Evolutionary conservation across 2,113 vertebrate genomes (phyloP).

Genomic region (Gymnocephalus cernua): DNA sequence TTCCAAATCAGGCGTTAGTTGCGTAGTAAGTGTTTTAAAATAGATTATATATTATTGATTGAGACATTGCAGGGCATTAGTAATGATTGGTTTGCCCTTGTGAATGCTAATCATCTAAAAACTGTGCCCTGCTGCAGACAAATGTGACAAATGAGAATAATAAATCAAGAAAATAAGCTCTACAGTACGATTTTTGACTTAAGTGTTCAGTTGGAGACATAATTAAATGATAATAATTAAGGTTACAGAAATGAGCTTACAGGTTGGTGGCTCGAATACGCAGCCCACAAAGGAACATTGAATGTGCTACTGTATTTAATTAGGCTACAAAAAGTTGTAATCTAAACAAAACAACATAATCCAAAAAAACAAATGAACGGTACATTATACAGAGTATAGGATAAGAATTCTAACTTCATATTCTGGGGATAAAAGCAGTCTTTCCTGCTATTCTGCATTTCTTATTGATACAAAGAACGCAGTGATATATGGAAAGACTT

Average conservation of each 20-base stretch:
- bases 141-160: conserved; percentile 18
- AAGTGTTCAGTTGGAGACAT: background rate
- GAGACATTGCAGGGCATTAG: conserved; percentile 60
- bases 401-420: background rate
- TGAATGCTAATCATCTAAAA: conserved; percentile 36
- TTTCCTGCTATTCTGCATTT: conserved; percentile 1
- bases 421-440: conserved; percentile 1
- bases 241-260: conserved; percentile 7
- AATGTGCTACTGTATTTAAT: conserved; percentile 17
- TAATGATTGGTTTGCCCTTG: conserved; percentile 70
- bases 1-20: conserved; percentile 74
- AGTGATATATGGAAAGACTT: conserved; percentile 37
- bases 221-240: conserved; percentile 9
- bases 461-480: conserved; percentile 28
- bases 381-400: background rate
- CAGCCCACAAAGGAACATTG: background rate
- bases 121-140: conserved; percentile 7
- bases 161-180: background rate
- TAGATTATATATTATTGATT: conserved; percentile 71
- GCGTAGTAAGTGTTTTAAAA: conserved; percentile 68
- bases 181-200: background rate
- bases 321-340: background rate
- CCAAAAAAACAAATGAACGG: background rate
- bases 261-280: background rate
- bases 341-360: background rate